Conservation (phyloP, 2,888 invertebrate genomes). For the Chrysopilus asiliformis region DNA sequence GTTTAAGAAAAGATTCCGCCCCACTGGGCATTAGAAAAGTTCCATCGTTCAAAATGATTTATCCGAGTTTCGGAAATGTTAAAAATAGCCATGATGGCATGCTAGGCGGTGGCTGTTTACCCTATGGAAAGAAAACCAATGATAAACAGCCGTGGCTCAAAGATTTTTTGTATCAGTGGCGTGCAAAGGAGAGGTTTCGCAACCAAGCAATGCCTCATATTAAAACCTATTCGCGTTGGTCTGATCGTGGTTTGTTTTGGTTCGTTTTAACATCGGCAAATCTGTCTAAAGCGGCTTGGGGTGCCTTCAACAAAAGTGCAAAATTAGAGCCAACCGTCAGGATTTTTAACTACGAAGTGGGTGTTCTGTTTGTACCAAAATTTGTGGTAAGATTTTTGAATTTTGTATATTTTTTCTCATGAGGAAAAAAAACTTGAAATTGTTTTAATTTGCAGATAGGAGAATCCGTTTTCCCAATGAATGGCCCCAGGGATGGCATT, state of each 20-base stretch:
- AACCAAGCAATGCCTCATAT: constrained; percentile 88
- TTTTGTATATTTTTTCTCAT: not conserved
- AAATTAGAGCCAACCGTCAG: constrained; percentile 45
- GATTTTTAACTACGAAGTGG: constrained; percentile 81
- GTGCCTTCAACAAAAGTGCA: constrained; percentile 45
- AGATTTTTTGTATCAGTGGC: constrained; percentile 71
- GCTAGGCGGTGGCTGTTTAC: constrained; percentile 76
- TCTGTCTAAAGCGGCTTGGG: constrained; percentile 97
- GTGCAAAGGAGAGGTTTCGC: constrained; percentile 52
- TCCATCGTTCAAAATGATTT: constrained; percentile 51
- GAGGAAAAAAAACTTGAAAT: too few species aligned
- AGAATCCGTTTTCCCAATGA: constrained; percentile 45
- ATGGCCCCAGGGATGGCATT: constrained; percentile 24
- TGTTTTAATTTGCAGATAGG: constrained; percentile 40
- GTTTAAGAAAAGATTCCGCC: constrained; percentile 40
- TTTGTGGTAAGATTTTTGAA: constrained; percentile 52
- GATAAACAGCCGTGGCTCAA: constrained; percentile 76
- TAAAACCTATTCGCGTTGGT: constrained; percentile 72
- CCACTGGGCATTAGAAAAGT: constrained; percentile 40
- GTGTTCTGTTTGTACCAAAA: constrained; percentile 75
- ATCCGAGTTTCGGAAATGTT: constrained; percentile 74
- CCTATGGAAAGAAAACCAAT: constrained; percentile 65
- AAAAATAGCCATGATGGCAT: constrained; percentile 70
- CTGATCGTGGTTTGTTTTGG: constrained; percentile 54
- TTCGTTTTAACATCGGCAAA: constrained; percentile 87